Percentiles rank a stretch among this genome's conserved stretches.
Conservation (phyloP, 2,797 vertebrate genomes). For the Psittacula echo region DNA sequence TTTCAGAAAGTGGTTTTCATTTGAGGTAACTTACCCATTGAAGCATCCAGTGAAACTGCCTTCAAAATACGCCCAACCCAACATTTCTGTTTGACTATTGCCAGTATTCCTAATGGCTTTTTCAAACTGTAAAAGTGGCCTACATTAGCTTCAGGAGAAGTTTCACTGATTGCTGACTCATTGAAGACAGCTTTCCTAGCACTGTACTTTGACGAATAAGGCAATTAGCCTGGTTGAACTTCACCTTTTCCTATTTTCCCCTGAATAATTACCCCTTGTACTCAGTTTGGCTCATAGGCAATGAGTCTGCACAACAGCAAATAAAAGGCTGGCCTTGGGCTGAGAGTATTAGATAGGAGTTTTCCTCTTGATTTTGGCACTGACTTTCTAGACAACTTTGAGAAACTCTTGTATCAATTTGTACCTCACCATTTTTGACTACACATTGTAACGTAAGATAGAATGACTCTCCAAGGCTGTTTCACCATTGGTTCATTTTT, state of each 20-base stretch:
- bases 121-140: neutral
- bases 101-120: neutral
- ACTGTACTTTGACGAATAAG: neutral
- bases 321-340: neutral
- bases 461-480: neutral
- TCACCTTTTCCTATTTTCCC: neutral
- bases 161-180: neutral
- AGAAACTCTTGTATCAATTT: neutral
- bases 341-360: neutral
- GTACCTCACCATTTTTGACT: neutral
- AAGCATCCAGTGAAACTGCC: neutral
- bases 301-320: neutral
- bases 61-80: neutral
- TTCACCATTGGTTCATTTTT: neutral
- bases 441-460: neutral
- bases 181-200: neutral
- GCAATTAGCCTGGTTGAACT: neutral
- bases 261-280: neutral
- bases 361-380: slow-evolving; percentile 14
- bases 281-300: neutral
- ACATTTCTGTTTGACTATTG: neutral
- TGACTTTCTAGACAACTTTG: slow-evolving; percentile 20
- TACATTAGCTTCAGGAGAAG: neutral
- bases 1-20: neutral
- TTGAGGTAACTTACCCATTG: neutral